phyloP scores from a whole-genome alignment of 2,888 invertebrate species.

The Drosophila fulvimacula region DNA sequence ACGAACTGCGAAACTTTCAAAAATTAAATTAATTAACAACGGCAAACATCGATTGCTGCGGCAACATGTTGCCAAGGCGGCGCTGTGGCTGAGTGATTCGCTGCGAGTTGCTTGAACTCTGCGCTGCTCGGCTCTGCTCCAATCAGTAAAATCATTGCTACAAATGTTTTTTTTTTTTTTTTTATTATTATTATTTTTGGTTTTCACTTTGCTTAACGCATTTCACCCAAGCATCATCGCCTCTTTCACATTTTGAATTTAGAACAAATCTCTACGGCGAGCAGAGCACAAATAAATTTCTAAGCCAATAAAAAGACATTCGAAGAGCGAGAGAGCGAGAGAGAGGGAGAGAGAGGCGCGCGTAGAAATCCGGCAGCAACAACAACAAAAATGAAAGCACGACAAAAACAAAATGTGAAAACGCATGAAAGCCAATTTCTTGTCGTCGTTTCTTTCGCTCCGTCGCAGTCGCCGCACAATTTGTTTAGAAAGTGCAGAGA shows the following conservation, averaged over 20 bases:
- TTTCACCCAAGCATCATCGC: slow-evolving; percentile 66
- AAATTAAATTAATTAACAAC: slow-evolving; percentile 48
- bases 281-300: slow-evolving; percentile 66
- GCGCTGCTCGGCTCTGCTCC: slow-evolving; percentile 30
- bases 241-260: slow-evolving; percentile 77
- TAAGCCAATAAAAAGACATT: slow-evolving; percentile 69
- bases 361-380: slow-evolving; percentile 62
- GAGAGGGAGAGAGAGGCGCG: slow-evolving; percentile 46
- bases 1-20: slow-evolving; percentile 55
- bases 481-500: slow-evolving; percentile 83
- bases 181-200: too few species aligned
- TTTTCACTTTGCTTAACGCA: slow-evolving; percentile 67
- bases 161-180: slow-evolving; percentile 36
- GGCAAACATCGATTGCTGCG: slow-evolving; percentile 20
- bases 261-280: slow-evolving; percentile 72
- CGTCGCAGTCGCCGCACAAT: slow-evolving; percentile 67
- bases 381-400: slow-evolving; percentile 72
- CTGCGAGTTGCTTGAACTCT: slow-evolving; percentile 39
- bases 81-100: slow-evolving; percentile 28
- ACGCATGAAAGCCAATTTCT: slow-evolving; percentile 77
- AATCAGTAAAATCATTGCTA: slow-evolving; percentile 41
- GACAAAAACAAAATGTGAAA: slow-evolving; percentile 81
- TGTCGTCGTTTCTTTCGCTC: slow-evolving; percentile 51
- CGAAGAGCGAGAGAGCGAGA: slow-evolving; percentile 32
- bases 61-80: slow-evolving; percentile 47